phyloP scores from a whole-genome alignment of 2,797 vertebrate genomes.

The Momotus momota region DNA sequence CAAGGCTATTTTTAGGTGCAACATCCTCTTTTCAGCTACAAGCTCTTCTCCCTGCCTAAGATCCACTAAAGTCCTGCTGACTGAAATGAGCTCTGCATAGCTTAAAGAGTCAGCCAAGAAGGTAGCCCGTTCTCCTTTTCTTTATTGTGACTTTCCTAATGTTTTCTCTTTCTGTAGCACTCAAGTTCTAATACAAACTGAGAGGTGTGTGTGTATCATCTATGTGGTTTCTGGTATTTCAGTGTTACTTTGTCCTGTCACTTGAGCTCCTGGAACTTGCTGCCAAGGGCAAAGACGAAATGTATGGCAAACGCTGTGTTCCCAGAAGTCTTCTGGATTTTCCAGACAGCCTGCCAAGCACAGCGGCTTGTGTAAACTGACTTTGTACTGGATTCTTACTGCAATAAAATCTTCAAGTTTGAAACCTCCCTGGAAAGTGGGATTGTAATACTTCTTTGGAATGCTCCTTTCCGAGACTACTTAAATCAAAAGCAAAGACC shows the following conservation, averaged over 20 bases:
- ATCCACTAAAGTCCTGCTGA: background rate
- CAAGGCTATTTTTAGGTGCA: background rate
- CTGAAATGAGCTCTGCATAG: background rate
- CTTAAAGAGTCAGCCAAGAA: background rate
- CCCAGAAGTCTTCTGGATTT: constrained; percentile 24
- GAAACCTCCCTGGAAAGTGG: background rate
- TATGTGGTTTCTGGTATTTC: background rate
- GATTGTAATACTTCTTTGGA: background rate
- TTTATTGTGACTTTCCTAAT: background rate
- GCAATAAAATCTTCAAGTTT: background rate
- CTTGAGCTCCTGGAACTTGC: background rate
- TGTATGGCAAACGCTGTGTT: background rate
- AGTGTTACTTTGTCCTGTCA: background rate
- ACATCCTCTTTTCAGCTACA: background rate
- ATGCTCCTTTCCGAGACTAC: background rate
- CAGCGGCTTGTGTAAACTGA: background rate
- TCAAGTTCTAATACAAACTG: background rate
- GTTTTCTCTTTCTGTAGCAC: background rate
- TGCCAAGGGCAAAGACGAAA: constrained; percentile 20
- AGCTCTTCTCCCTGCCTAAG: background rate
- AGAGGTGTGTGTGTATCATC: background rate
- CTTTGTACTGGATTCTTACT: background rate
- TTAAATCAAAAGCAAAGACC: background rate
- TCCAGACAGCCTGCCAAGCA: constrained; percentile 30
- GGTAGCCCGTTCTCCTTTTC: background rate